Evolutionary conservation across 2,888 invertebrate genomes (phyloP).

Genomic region (Conops quadrifasciatus): DNA sequence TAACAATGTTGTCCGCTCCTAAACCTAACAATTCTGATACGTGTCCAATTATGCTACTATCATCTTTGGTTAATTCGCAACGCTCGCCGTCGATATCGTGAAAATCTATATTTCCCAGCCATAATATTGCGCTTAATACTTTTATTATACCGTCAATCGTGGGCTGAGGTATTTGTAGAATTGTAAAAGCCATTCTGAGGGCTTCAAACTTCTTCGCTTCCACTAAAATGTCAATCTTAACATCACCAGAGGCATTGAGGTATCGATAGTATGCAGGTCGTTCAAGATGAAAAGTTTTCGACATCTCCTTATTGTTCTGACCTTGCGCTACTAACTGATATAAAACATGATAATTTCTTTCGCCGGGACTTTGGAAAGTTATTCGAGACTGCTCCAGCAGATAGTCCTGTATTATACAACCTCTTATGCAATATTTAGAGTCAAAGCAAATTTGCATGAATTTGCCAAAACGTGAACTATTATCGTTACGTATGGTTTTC

Average conservation of each 20-base stretch:
- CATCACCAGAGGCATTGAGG: constrained; percentile 81
- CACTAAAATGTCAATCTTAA: constrained; percentile 71
- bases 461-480: constrained; percentile 93
- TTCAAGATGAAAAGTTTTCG: constrained; percentile 76
- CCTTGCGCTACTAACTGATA: constrained; percentile 91
- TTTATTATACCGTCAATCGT: constrained; percentile 91
- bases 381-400: constrained; percentile 89
- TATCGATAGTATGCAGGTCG: constrained; percentile 83
- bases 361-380: constrained; percentile 86
- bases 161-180: constrained; percentile 83
- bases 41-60: constrained; percentile 76
- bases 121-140: constrained; percentile 86
- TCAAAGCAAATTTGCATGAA: constrained; percentile 95
- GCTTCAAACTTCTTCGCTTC: constrained; percentile 81
- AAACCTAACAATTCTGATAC: constrained; percentile 80
- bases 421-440: constrained; percentile 86
- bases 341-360: constrained; percentile 91
- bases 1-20: constrained; percentile 76
- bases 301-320: constrained; percentile 79
- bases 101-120: constrained; percentile 89
- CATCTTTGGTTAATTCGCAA: constrained; percentile 77
- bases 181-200: constrained; percentile 86
- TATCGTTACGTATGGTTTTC: constrained; percentile 91
- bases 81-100: constrained; percentile 88
- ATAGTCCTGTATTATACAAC: constrained; percentile 91